Evolutionary conservation across 1,140 invertebrate species (phyloP).

Genomic region (Cepaea nemoralis): DNA sequence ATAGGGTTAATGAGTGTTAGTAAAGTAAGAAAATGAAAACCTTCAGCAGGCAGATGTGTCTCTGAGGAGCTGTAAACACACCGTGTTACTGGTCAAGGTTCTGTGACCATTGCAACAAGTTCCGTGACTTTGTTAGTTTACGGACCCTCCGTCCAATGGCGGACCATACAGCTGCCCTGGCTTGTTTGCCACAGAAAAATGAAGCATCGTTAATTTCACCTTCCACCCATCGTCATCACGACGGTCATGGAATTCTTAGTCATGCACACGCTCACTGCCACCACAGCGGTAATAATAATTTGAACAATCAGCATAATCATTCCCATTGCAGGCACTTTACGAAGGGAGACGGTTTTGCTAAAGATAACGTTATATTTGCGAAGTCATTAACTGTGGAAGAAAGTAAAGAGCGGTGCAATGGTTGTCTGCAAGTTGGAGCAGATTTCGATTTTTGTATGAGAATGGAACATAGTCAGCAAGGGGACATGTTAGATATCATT

Average conservation of each 20-base stretch:
- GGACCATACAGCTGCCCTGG: not conserved
- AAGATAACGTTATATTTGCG: not conserved
- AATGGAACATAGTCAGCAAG: not conserved
- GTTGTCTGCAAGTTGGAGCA: not conserved
- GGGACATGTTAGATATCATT: not conserved
- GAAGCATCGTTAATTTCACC: not conserved
- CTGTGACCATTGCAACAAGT: not conserved
- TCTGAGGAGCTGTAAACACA: not conserved
- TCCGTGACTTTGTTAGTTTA: not conserved
- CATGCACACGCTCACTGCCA: too few species aligned
- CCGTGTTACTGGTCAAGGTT: not conserved
- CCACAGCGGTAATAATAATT: too few species aligned
- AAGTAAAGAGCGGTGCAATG: not conserved
- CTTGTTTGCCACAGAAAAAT: not conserved
- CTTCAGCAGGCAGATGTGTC: not conserved
- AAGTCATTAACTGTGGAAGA: not conserved
- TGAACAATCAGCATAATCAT: too few species aligned
- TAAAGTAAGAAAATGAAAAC: not conserved
- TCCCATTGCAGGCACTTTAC: not conserved
- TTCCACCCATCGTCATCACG: not conserved
- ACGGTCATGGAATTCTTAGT: too few species aligned
- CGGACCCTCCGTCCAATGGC: not conserved
- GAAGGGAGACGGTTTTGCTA: not conserved
- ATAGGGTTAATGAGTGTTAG: too few species aligned
- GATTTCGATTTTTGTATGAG: not conserved